Evolutionary conservation across 1,140 invertebrate genomes (phyloP).

Genomic region (Pentalonia nigronervosa): DNA sequence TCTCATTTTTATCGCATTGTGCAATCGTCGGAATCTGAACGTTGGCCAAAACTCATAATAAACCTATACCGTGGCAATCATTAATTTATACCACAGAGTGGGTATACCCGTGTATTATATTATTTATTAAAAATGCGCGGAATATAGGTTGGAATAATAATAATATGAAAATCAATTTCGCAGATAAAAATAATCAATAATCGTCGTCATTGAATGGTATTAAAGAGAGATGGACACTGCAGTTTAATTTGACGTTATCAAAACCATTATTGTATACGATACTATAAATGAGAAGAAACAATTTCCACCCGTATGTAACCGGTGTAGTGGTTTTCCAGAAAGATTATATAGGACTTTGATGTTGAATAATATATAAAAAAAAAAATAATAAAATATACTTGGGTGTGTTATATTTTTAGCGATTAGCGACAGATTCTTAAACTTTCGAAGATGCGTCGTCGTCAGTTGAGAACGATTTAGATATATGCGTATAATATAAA

Average conservation of each 20-base stretch:
- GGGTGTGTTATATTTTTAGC: not conserved
- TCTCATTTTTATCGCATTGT: not conserved
- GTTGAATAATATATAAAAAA: not conserved
- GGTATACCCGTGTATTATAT: not conserved
- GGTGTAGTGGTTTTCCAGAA: not conserved
- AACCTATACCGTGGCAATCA: not conserved
- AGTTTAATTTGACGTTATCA: not conserved
- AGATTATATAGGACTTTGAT: not conserved
- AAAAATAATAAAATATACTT: not conserved
- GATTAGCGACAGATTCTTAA: not conserved
- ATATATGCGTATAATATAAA: too few species aligned
- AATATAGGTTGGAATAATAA: slow-evolving; percentile 12
- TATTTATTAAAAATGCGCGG: not conserved
- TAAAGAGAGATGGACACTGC: not conserved
- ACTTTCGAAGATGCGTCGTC: not conserved
- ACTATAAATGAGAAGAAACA: not conserved
- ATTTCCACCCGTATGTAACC: not conserved
- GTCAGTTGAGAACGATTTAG: not conserved
- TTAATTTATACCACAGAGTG: not conserved
- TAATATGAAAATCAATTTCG: not conserved
- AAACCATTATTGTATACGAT: not conserved
- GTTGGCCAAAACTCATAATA: not conserved
- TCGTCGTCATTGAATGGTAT: not conserved
- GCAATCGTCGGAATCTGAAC: not conserved
- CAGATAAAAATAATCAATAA: not conserved